Conservation (phyloP, 2,797 vertebrate species). For the Poecile montanus region DNA sequence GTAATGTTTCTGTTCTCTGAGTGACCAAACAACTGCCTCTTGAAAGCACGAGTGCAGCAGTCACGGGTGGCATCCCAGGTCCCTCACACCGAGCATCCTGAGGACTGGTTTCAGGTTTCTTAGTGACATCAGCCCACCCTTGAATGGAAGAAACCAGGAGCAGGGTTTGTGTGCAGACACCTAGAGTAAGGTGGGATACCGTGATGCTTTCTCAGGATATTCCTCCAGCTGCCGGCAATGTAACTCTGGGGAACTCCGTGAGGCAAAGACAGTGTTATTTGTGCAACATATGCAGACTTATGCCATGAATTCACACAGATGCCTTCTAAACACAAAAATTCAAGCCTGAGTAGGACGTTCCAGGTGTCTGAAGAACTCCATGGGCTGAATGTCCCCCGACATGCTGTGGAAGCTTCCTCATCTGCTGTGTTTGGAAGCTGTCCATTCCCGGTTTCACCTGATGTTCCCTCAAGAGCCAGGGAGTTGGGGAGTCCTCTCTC, state of each 20-base stretch:
- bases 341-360: rapidly evolving
- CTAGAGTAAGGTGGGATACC: neutral
- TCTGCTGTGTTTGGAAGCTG: neutral
- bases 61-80: neutral
- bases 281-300: neutral
- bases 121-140: neutral
- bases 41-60: neutral
- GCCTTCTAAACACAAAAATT: neutral
- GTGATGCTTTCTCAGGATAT: neutral
- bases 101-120: neutral
- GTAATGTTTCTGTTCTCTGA: neutral
- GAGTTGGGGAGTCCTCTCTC: rapidly evolving
- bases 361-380: rapidly evolving
- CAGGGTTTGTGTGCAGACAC: neutral
- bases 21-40: neutral
- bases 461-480: rapidly evolving
- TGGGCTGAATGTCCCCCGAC: rapidly evolving
- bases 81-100: neutral
- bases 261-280: rapidly evolving
- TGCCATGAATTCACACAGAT: neutral
- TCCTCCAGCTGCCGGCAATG: rapidly evolving
- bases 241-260: neutral
- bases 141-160: neutral
- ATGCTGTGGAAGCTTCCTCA: rapidly evolving
- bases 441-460: neutral